Conservation (phyloP, 2,888 invertebrate species). For the Ernsta delagoae region DNA sequence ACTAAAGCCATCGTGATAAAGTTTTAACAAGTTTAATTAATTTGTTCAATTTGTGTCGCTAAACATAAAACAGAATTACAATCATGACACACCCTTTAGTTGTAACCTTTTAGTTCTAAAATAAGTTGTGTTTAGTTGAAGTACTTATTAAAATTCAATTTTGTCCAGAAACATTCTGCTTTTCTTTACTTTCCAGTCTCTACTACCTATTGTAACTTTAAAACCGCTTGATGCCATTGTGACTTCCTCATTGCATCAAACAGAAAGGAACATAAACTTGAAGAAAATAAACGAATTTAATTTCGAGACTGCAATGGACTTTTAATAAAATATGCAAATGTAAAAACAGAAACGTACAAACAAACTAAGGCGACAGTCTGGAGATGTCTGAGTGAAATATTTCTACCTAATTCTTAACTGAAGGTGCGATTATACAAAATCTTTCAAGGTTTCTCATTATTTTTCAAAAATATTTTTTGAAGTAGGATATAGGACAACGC, state of each 20-base stretch:
- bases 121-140: no score
- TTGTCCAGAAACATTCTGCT: no score
- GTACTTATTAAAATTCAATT: no score
- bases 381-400: slow-evolving; percentile 8
- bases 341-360: slow-evolving; percentile 28
- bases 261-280: slow-evolving; percentile 20
- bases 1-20: no score
- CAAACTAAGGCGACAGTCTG: slow-evolving; percentile 35
- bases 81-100: no score
- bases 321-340: slow-evolving; percentile 39
- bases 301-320: slow-evolving; percentile 35
- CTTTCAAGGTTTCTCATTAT: neutral
- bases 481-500: no score
- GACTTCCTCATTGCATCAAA: slow-evolving; percentile 9
- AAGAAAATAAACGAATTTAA: slow-evolving; percentile 34
- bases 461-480: no score
- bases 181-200: neutral
- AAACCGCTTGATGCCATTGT: slow-evolving; percentile 19
- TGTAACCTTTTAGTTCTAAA: no score
- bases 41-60: no score
- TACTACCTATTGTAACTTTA: slow-evolving; percentile 4
- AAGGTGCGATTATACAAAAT: slow-evolving; percentile 15
- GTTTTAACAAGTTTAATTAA: no score
- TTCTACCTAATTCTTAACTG: slow-evolving; percentile 18
- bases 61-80: no score